Evolutionary conservation across 2,797 vertebrate species (phyloP).

Genomic region (Chelonia mydas): DNA sequence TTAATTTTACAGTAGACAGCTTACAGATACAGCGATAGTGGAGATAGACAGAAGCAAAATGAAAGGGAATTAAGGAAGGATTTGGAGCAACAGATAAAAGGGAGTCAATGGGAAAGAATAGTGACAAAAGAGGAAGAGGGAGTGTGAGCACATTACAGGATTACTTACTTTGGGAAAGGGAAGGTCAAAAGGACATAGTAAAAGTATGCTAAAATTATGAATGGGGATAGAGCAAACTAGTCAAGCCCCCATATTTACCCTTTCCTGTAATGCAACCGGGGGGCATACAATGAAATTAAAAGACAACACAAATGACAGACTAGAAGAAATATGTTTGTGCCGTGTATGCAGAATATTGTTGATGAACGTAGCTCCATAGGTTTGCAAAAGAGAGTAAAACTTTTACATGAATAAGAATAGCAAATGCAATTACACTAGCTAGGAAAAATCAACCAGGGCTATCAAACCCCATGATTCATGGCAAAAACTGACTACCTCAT

Average conservation of each 20-base stretch:
- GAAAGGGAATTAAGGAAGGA: conserved; percentile 41
- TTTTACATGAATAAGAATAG: conserved; percentile 35
- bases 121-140: conserved; percentile 31
- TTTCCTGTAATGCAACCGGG: conserved; percentile 46
- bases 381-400: conserved; percentile 33
- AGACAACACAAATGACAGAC: conserved; percentile 17
- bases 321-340: conserved; percentile 50
- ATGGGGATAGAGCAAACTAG: conserved; percentile 21
- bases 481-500: background rate
- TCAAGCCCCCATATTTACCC: conserved; percentile 55
- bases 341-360: conserved; percentile 5
- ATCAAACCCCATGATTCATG: background rate
- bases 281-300: conserved; percentile 56
- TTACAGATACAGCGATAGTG: conserved; percentile 27
- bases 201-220: conserved; percentile 33
- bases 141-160: conserved; percentile 8
- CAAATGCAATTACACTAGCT: background rate
- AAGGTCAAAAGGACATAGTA: conserved; percentile 37
- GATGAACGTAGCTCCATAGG: conserved; percentile 23
- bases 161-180: conserved; percentile 14
- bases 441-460: background rate
- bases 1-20: conserved; percentile 40
- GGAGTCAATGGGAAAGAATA: conserved; percentile 28
- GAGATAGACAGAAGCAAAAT: conserved; percentile 34
- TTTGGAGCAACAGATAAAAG: conserved; percentile 23